Evolutionary conservation across 2,113 vertebrate species (phyloP).

Genomic region (Cranoglanis bouderius): DNA sequence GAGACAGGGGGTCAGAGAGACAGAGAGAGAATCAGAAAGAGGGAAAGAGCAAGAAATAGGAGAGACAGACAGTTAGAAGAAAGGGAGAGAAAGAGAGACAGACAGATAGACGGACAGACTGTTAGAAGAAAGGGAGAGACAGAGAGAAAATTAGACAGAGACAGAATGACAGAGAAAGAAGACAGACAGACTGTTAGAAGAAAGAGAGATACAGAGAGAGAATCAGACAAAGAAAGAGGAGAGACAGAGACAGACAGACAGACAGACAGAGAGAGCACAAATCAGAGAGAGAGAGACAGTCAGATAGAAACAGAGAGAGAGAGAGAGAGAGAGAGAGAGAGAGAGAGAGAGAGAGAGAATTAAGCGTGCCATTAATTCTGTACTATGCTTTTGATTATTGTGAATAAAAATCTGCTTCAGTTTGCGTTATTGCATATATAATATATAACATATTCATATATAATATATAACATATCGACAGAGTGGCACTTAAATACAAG

Average conservation of each 20-base stretch:
- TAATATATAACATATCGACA: too few species aligned
- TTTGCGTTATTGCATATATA: background rate
- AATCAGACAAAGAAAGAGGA: background rate
- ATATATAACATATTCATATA: too few species aligned
- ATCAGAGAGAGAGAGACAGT: background rate
- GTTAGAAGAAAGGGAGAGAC: background rate
- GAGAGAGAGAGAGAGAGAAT: background rate
- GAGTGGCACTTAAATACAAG: too few species aligned
- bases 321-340: background rate
- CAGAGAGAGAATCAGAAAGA: background rate
- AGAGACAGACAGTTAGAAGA: background rate
- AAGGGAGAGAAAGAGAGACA: background rate
- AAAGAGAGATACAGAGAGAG: background rate
- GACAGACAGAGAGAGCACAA: background rate
- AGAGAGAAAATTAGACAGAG: background rate
- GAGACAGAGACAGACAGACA: background rate
- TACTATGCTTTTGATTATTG: background rate
- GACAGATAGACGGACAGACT: background rate
- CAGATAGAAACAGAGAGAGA: background rate
- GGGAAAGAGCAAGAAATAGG: background rate
- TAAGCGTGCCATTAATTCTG: background rate
- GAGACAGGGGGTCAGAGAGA: background rate
- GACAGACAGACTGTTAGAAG: background rate
- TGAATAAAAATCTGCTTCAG: background rate
- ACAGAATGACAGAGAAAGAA: background rate